These are phyloP conservation scores for Harpagifer antarcticus DNA, from an alignment of 2,797 vertebrate genomes.

Conservation along the genomic window DNA sequence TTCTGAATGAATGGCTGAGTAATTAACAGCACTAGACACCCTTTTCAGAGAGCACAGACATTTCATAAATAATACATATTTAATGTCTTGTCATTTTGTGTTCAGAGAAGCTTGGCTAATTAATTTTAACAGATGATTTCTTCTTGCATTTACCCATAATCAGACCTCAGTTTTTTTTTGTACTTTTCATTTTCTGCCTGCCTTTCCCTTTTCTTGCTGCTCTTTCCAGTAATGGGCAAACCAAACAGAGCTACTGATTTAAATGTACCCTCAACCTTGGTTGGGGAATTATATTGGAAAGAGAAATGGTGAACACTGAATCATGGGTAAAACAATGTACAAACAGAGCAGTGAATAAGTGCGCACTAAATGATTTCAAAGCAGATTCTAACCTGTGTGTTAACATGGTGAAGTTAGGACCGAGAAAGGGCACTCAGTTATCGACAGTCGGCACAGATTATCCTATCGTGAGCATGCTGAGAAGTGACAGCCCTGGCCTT, in stretches of 20 bases:
- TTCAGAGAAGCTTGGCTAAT: conserved; percentile 88
- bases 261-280: conserved; percentile 51
- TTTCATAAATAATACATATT: conserved; percentile 91
- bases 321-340: conserved; percentile 50
- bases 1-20: conserved; percentile 89
- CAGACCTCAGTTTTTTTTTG: conserved; percentile 61
- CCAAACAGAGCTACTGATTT: conserved; percentile 60
- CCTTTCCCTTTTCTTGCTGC: conserved; percentile 61
- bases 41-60: conserved; percentile 85
- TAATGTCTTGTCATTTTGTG: conserved; percentile 92
- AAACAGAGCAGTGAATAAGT: conserved; percentile 54
- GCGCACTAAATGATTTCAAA: conserved; percentile 62
- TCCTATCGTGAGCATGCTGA: conserved; percentile 63
- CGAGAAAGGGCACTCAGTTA: conserved; percentile 71
- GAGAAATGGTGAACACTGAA: conserved; percentile 29
- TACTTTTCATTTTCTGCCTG: conserved; percentile 60
- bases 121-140: conserved; percentile 96
- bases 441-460: conserved; percentile 74
- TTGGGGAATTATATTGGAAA: conserved; percentile 33
- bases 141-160: conserved; percentile 83
- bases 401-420: conserved; percentile 50
- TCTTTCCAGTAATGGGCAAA: conserved; percentile 56
- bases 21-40: conserved; percentile 88
- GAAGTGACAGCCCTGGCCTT: conserved; percentile 76
- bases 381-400: conserved; percentile 69